A percentile compares a stretch with the other conserved stretches of the same genome.
These are phyloP conservation scores for Tenodera sinensis DNA, from an alignment of 2,888 invertebrate species.

Conservation along the genomic window DNA sequence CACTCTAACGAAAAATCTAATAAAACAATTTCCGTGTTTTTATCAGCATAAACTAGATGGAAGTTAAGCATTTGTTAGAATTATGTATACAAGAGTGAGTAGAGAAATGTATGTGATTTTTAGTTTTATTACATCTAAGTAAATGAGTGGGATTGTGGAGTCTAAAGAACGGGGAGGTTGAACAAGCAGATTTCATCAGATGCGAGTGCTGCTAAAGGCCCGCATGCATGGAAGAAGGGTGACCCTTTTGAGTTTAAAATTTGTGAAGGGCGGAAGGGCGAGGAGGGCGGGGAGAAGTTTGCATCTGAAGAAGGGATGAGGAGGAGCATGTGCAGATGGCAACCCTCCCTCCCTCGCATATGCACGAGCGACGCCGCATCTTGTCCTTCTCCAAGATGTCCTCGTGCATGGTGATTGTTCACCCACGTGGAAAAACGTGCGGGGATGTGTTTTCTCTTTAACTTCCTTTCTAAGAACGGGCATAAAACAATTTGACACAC, in stretches of 20 bases:
- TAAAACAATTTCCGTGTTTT: no score
- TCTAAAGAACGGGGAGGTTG: no score
- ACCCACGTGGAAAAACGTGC: neutral
- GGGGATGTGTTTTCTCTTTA: neutral
- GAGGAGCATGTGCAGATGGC: slow-evolving; percentile 1
- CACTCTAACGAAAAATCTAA: no score
- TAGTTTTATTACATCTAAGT: no score
- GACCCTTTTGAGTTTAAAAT: neutral
- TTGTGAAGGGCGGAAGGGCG: neutral
- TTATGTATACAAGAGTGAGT: no score
- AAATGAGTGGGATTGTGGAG: no score
- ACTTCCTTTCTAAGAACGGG: neutral
- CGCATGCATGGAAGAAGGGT: neutral
- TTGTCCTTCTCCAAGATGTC: neutral
- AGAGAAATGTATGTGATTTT: no score
- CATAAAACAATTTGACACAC: neutral
- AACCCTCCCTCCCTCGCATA: neutral
- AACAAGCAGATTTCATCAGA: no score
- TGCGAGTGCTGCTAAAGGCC: neutral
- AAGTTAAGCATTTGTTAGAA: no score
- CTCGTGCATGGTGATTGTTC: neutral
- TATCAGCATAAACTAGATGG: no score
- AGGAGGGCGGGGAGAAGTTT: neutral
- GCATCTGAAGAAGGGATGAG: neutral
- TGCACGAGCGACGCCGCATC: neutral